A percentile compares a stretch with the other conserved stretches of the same genome.
Conservation (phyloP, 2,113 vertebrate genomes). For the Parus major region DNA sequence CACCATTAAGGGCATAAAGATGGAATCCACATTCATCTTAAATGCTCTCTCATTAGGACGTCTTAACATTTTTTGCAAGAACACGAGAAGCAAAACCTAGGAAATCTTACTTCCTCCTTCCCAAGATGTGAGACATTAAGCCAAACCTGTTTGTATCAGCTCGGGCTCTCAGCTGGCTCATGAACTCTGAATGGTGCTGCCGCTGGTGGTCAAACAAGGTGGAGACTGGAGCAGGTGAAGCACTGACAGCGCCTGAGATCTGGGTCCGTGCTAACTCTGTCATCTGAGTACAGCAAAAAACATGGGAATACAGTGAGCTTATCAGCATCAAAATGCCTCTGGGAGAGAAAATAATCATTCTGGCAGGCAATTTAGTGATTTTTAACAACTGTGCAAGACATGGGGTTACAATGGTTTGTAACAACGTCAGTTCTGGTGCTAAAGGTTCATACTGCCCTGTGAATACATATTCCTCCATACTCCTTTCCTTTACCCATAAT, state of each 20-base stretch:
- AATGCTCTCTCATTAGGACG: neutral
- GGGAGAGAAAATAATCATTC: neutral
- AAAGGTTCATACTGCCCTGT: neutral
- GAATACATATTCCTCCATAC: neutral
- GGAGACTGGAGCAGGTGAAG: constrained; percentile 63
- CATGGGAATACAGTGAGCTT: neutral
- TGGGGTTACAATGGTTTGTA: neutral
- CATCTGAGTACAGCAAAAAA: constrained; percentile 75
- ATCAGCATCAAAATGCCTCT: neutral
- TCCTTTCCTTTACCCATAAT: neutral
- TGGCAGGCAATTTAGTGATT: neutral
- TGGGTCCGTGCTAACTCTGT: constrained; percentile 81
- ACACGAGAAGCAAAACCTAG: neutral
- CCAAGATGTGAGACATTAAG: neutral
- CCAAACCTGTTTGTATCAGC: constrained; percentile 79
- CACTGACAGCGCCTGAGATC: constrained; percentile 65
- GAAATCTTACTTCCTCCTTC: neutral
- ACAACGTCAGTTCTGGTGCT: neutral
- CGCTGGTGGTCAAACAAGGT: constrained; percentile 72
- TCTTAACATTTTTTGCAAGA: neutral
- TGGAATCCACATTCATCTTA: neutral
- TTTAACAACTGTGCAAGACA: neutral
- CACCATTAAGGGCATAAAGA: neutral
- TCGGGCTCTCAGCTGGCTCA: constrained; percentile 69
- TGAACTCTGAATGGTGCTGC: constrained; percentile 66